Percentiles rank a stretch among this genome's conserved stretches.
These are phyloP conservation scores for Stenotaenia linearis DNA, from an alignment of 2,888 invertebrate species.

Conservation along the genomic window DNA sequence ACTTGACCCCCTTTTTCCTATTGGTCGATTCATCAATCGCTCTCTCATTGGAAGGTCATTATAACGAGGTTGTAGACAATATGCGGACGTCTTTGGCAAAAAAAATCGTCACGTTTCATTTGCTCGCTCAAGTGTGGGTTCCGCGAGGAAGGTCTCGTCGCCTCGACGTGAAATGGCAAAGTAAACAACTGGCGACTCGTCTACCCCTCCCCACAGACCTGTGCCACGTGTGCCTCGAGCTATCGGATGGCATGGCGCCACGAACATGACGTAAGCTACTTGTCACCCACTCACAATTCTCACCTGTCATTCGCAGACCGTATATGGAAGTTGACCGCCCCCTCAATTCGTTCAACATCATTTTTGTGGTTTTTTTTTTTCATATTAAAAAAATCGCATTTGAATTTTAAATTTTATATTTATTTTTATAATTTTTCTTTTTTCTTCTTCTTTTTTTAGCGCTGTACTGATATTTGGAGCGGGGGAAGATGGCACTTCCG, in stretches of 20 bases:
- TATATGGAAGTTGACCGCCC: not conserved
- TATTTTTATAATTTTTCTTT: not conserved
- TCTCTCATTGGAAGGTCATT: not conserved
- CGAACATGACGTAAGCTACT: conserved; percentile 9
- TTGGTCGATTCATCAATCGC: conserved; percentile 2
- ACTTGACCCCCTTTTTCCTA: not conserved
- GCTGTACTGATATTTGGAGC: no score
- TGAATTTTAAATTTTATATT: no score
- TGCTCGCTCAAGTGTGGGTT: not conserved
- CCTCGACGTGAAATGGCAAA: not conserved
- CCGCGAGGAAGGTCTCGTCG: not conserved
- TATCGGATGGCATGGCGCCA: conserved; percentile 10
- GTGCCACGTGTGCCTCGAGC: not conserved
- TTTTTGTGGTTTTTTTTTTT: not conserved
- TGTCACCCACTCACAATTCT: conserved; percentile 11
- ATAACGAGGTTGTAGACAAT: conserved; percentile 9
- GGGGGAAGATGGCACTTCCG: no score
- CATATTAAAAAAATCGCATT: not conserved
- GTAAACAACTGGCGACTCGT: not conserved
- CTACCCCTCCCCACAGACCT: not conserved
- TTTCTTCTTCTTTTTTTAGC: no score
- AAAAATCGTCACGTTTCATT: conserved; percentile 1
- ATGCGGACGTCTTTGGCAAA: not conserved
- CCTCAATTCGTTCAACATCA: not conserved
- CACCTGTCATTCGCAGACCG: not conserved